Evolutionary conservation across 2,797 vertebrate genomes (phyloP), one percentile per base, ranked within the genome.

Genomic region (Lithobates pipiens): DNA sequence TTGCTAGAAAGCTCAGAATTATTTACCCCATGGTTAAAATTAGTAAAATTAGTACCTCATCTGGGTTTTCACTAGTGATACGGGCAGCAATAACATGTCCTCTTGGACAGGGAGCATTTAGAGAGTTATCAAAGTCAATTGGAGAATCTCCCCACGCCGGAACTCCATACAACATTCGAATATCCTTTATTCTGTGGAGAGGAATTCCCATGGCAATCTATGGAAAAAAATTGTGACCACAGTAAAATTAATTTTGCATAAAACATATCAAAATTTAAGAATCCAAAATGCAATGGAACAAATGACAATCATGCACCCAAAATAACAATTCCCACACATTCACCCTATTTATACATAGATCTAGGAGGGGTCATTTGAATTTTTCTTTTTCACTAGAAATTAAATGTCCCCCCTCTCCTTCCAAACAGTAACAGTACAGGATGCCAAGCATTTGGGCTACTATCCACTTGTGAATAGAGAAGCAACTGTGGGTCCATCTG

Each of bases 21-120:
- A 10, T 29, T 5, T 25, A 29, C 0, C 5, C 65, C 27, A 67
- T 18, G 3, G 10, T 6, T 67, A 25, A 54, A 54, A 65, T 10
- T 27, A 0, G 9, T 46, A 0, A 10, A 4, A 0, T 1, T 8
- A 0, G 10, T 92, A 98, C 98, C 96, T 99, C 98, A 82, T 99
- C 98, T 0, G 98, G 98, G 89, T 99, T 99, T 93, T 99, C 98
- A 76, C 98, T 99, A 91, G 98, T 99, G 91, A 99, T 99, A n/a
- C 98, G 96, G 54, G 98, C 98, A 74, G 98, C 98, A 0, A 99
- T 99, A 89, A 99, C 98, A 0, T 99, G 98, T 16, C 98, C 98
- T 0, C 98, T 95, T 0, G 98, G 98, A 25, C 95, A 96, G 78
- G 98, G 98, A 25, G 96, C 92, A 0, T 96, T 96, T 11, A 96